phyloP scores from a whole-genome alignment of 2,113 vertebrate species.

The Euleptes europaea region DNA sequence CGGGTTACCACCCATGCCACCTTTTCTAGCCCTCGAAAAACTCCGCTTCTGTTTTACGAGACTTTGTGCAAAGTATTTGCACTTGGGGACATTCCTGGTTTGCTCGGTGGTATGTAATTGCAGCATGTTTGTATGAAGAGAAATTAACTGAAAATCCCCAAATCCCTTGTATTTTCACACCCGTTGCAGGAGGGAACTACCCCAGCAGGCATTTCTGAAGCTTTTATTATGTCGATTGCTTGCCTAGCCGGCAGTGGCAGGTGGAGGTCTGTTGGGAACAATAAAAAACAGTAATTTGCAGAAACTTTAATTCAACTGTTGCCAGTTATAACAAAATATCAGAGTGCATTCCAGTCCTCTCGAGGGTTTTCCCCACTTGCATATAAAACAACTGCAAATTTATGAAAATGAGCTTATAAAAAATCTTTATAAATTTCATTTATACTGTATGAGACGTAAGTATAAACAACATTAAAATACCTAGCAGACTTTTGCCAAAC shows the following conservation, averaged over 20 bases:
- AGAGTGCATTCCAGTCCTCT: slow-evolving; percentile 27
- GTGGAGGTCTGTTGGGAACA: slow-evolving; percentile 26
- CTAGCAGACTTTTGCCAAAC: slow-evolving; percentile 20
- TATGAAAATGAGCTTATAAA: slow-evolving; percentile 17
- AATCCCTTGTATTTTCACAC: slow-evolving; percentile 38
- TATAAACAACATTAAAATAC: slow-evolving; percentile 12
- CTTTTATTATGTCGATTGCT: slow-evolving; percentile 47
- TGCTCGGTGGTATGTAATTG: background rate
- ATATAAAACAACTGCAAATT: background rate
- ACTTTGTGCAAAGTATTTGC: slow-evolving; percentile 13
- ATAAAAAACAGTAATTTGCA: slow-evolving; percentile 31
- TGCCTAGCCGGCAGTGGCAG: slow-evolving; percentile 40
- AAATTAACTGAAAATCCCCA: slow-evolving; percentile 55
- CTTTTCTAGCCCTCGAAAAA: background rate
- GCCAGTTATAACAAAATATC: slow-evolving; percentile 37
- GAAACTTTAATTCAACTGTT: slow-evolving; percentile 38
- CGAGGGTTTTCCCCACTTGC: slow-evolving; percentile 4
- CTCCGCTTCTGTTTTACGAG: slow-evolving; percentile 5
- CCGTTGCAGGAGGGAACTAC: slow-evolving; percentile 17
- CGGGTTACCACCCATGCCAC: background rate
- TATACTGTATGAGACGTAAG: background rate
- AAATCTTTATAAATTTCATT: slow-evolving; percentile 27
- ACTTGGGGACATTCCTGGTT: slow-evolving; percentile 18
- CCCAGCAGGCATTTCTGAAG: slow-evolving; percentile 39
- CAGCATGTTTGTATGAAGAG: slow-evolving; percentile 30